These are phyloP conservation scores for Sapayoa aenigma DNA, from an alignment of 2,113 vertebrate species.

Conservation along the genomic window DNA sequence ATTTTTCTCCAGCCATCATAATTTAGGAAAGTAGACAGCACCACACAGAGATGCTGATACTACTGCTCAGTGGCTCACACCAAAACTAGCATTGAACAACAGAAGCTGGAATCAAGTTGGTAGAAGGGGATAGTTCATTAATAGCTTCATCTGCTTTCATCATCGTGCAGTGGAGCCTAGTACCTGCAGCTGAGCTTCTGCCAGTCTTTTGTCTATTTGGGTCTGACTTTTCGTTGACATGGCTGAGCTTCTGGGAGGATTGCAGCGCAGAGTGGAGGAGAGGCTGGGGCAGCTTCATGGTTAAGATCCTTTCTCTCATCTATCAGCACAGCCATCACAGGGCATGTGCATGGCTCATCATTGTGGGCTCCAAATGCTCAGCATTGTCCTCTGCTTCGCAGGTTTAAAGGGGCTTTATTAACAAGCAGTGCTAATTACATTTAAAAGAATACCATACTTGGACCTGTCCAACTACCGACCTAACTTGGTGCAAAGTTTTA, in stretches of 20 bases:
- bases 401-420: background rate
- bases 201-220: background rate
- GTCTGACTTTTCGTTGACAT: background rate
- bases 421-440: constrained; percentile 3
- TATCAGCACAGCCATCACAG: rapidly evolving
- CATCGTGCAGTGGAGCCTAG: background rate
- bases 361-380: background rate
- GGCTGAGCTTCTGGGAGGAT: background rate
- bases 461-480: background rate
- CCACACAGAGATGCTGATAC: background rate
- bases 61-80: background rate
- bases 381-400: background rate
- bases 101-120: background rate
- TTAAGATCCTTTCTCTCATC: background rate
- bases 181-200: background rate
- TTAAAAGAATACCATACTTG: background rate
- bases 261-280: background rate
- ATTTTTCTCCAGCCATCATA: background rate
- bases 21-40: background rate
- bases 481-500: background rate
- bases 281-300: background rate
- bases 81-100: background rate
- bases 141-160: background rate
- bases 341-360: background rate
- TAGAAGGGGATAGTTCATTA: background rate